These are phyloP conservation scores for Ameiurus melas DNA, from an alignment of 2,113 vertebrate species.

Conservation along the genomic window DNA sequence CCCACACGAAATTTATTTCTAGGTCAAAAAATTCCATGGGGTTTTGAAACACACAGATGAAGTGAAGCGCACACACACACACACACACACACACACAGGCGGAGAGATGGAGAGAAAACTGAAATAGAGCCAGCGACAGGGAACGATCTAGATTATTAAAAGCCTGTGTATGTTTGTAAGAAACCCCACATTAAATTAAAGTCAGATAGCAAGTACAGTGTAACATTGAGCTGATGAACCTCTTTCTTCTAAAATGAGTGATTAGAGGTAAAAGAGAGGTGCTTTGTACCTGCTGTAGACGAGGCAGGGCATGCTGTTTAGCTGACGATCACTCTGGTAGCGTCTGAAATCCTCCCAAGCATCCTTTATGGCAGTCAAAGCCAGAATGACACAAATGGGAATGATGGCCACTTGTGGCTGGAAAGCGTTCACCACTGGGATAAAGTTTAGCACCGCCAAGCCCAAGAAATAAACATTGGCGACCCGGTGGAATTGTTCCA, in stretches of 20 bases:
- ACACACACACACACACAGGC: constrained; percentile 32
- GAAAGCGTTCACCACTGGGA: constrained; percentile 87
- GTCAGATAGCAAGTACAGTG: not conserved
- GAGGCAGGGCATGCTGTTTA: constrained; percentile 82
- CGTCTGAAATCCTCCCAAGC: constrained; percentile 89
- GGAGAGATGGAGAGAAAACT: constrained; percentile 20
- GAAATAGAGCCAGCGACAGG: constrained; percentile 6
- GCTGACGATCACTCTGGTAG: constrained; percentile 82
- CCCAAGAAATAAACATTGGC: constrained; percentile 91
- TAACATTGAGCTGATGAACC: not conserved
- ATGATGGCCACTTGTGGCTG: constrained; percentile 83
- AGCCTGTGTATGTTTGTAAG: not conserved
- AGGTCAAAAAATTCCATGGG: constrained; percentile 64
- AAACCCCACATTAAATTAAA: not conserved
- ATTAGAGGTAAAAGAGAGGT: not conserved
- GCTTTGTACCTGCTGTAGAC: constrained; percentile 69
- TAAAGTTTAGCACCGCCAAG: constrained; percentile 83
- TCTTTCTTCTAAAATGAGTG: not conserved
- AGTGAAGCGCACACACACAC: constrained; percentile 6
- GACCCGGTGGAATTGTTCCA: constrained; percentile 86
- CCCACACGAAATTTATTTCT: constrained; percentile 66
- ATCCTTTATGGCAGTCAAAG: constrained; percentile 86
- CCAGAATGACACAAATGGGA: constrained; percentile 83
- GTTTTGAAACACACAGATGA: constrained; percentile 49
- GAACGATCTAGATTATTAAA: constrained; percentile 31